Evolutionary conservation across 35 echinoderm and acorn worm species (phyloP).

Genomic region (Lytechinus pictus): DNA sequence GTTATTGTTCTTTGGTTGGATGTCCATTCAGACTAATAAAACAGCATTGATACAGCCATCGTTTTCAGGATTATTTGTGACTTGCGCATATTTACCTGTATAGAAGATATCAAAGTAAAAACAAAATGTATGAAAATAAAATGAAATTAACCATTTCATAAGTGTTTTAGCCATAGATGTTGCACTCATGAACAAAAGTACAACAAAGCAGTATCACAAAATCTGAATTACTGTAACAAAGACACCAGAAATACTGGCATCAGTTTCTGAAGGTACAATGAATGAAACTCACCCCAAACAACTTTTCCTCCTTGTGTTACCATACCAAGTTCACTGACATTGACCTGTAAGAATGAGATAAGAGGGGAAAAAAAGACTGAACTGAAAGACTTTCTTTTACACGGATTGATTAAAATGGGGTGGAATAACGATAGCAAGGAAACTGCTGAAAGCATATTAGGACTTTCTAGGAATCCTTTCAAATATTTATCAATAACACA

Average conservation of each 20-base stretch:
- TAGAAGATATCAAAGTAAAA: not conserved
- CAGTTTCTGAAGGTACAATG: not conserved
- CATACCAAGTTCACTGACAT: conserved; percentile 98
- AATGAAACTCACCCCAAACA: conserved; percentile 87
- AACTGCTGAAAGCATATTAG: not conserved
- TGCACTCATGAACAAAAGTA: not conserved
- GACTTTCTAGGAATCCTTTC: no score
- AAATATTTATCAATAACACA: no score
- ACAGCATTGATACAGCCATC: conserved; percentile 97
- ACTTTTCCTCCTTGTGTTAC: conserved; percentile 99
- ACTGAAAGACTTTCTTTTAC: not conserved
- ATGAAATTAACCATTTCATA: not conserved
- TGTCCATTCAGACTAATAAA: conserved; percentile 72
- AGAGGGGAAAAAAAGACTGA: not conserved
- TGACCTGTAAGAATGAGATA: conserved; percentile 71
- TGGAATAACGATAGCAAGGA: not conserved
- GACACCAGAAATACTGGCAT: not conserved
- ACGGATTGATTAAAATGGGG: not conserved
- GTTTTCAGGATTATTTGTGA: conserved; percentile 96
- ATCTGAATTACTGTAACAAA: not conserved
- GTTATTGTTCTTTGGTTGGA: not conserved
- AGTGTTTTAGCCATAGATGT: not conserved
- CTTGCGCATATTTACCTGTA: conserved; percentile 98
- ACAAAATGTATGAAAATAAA: not conserved
- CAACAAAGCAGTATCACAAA: not conserved